Evolutionary conservation across 2,888 invertebrate genomes (phyloP), one percentile per base, ranked within the genome.

Genomic region (Ctena decussata): DNA sequence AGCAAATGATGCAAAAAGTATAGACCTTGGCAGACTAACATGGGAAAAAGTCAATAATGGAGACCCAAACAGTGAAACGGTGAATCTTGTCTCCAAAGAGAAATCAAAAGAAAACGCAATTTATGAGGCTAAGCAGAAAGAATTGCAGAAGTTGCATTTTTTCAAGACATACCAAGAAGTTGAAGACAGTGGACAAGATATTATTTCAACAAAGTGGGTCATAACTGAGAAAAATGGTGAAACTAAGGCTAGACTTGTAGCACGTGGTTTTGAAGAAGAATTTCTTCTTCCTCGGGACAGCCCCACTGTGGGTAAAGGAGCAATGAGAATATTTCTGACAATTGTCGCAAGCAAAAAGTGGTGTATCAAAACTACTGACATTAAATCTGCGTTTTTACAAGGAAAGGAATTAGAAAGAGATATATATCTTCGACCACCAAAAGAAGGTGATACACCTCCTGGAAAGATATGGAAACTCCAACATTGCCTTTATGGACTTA

Each of bases 341-440:
- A 35, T 83, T 41, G 41, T 60, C 41, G 49, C 60, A 2, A 71
- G 37, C 41, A 70, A 75, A 39, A 74, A 44, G 12, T 69, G 69
- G 69, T 18, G 15, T 24, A 44, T 82, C 30, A 85, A 89, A 82
- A 82, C 84, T 21, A 89, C 84, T 15, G 85, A 89, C 73, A 86
- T 89, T 27, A 89, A 89, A 57, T 85, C 77, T 32, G 85, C 85
- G 1, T 87, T 87, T 65, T 49, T 87, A n/a, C 86, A 88, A 75
- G 90, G 89, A 41, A 78, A 89, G 44, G 21, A 76, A 32, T 49
- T 89, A 24, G 82, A 89, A 18, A 35, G 86, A 18, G 82, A 90
- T 18, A 77, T 89, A 0, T 86, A 57, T 60, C 49, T 89, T 0
- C 72, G 65, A 69, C 88, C 86, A 8, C 90, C 85, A 32, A 71